Base-by-base conservation (phyloP, 2,888 invertebrate genomes). In the Nomada fucata region DNA sequence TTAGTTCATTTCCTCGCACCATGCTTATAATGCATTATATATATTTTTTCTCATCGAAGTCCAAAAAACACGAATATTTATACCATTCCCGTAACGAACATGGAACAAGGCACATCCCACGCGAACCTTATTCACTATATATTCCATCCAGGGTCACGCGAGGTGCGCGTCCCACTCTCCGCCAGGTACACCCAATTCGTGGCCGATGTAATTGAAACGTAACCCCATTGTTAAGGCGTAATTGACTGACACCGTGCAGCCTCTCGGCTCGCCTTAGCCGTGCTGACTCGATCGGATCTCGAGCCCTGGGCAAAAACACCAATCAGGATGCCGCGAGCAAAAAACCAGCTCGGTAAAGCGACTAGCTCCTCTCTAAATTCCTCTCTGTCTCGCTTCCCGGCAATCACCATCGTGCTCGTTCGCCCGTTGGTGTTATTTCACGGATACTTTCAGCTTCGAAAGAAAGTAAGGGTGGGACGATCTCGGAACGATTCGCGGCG, bases 161-260 rank as follows among this genome's bases (percentile, higher is more conserved):
- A 65, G 2, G 23, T 20, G 44, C 23, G 13, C 71, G 52, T 9
- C 63, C 71, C 63, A n/a, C 36, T 63, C 53, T 36, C 29, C 15
- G n/a, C 42, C 53, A 68, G 85, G 72, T 85, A 87, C 85, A 89
- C 86, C 86, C 86, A 88, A 89, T 87, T 85, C 82, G 89, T 89
- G 78, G 70, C 84, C 87, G 88, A 88, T 90, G 91, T 92, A 92
- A 93, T 93, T 93, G 93, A 92, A 93, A 93, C 91, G 92, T 93
- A 92, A 92, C 89, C 88, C 90, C 90, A 92, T 93, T 93, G 93
- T 93, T 92, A 89, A 89, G 90, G 88, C 89, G 89, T 92, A 92
- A 93, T 93, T 92, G 92, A 92, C 91, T 91, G 91, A 90, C 91
- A 91, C 90, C 88, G 88, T 90, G 90, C 89, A 89, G 86, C 72